A percentile compares a stretch with the other conserved stretches of the same genome.
phyloP scores from a whole-genome alignment of 2,888 invertebrate genomes.

The Poecilus cupreus region DNA sequence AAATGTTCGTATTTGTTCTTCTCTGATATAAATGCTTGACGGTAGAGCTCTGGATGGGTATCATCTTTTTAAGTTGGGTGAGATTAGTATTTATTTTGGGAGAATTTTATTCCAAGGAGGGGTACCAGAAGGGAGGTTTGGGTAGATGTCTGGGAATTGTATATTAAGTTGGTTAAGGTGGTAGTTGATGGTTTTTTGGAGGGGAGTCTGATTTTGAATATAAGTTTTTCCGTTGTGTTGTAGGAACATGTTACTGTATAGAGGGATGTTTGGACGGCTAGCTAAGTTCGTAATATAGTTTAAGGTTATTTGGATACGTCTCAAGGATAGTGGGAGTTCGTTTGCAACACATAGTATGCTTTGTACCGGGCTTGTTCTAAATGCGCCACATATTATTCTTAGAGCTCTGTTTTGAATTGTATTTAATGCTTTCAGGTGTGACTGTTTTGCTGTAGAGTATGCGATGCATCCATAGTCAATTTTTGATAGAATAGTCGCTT shows the following conservation, averaged over 20 bases:
- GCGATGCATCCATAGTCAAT: no score
- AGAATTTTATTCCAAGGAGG: no score
- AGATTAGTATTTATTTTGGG: no score
- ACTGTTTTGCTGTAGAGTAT: no score
- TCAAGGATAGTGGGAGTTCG: not conserved
- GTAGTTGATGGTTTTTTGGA: not conserved
- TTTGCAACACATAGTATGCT: not conserved
- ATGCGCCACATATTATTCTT: not conserved
- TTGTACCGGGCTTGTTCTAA: not conserved
- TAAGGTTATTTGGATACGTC: not conserved
- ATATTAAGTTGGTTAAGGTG: no score
- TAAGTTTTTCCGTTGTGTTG: not conserved
- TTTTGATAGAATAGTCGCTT: no score
- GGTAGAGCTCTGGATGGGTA: no score
- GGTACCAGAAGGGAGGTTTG: no score
- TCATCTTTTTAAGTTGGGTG: no score
- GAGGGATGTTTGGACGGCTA: not conserved
- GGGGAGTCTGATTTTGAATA: not conserved
- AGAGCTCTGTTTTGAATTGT: slow-evolving; percentile 9
- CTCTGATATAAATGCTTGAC: no score
- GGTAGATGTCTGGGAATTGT: no score
- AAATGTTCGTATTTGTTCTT: no score
- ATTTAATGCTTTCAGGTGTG: not conserved
- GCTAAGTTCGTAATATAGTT: not conserved
- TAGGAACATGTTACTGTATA: not conserved